phyloP scores from a whole-genome alignment of 2,888 invertebrate genomes.

The Pristionchus exspectatus region DNA sequence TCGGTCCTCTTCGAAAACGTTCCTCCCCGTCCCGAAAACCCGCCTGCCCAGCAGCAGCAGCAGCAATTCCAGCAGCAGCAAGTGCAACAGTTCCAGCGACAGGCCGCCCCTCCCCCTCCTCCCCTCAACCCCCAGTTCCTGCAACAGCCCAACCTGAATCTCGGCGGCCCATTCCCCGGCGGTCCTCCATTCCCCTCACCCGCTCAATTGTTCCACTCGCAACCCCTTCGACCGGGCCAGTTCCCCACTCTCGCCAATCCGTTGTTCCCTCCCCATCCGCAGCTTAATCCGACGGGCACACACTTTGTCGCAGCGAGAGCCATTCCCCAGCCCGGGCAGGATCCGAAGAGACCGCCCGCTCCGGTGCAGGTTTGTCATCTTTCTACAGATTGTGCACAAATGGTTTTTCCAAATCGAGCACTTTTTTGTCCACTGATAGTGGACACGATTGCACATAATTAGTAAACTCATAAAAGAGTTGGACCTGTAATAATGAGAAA shows the following conservation, averaged over 20 bases:
- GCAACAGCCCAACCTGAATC: background rate
- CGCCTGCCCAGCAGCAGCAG: slow-evolving; percentile 7
- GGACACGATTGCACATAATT: no score
- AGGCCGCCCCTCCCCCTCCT: background rate
- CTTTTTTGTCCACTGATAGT: no score
- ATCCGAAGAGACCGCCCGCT: background rate
- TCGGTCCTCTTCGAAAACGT: slow-evolving; percentile 43
- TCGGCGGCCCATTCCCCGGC: background rate
- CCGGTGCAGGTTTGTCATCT: background rate
- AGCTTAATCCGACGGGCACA: background rate
- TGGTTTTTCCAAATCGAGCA: background rate
- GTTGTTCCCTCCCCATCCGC: background rate
- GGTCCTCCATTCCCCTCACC: background rate
- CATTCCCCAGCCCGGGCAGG: slow-evolving; percentile 1
- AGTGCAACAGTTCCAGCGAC: background rate
- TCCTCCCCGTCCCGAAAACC: slow-evolving; percentile 32
- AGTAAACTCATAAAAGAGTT: no score
- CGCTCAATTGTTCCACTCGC: background rate
- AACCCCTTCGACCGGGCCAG: background rate
- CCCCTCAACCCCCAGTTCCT: slow-evolving; percentile 17
- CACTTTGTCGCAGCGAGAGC: slow-evolving; percentile 44
- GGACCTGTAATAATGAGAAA: no score
- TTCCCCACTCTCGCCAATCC: slow-evolving; percentile 1
- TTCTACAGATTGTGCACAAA: background rate
- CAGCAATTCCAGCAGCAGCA: background rate